Evolutionary conservation across 2,888 invertebrate species (phyloP).

Genomic region (Agrochola lota): DNA sequence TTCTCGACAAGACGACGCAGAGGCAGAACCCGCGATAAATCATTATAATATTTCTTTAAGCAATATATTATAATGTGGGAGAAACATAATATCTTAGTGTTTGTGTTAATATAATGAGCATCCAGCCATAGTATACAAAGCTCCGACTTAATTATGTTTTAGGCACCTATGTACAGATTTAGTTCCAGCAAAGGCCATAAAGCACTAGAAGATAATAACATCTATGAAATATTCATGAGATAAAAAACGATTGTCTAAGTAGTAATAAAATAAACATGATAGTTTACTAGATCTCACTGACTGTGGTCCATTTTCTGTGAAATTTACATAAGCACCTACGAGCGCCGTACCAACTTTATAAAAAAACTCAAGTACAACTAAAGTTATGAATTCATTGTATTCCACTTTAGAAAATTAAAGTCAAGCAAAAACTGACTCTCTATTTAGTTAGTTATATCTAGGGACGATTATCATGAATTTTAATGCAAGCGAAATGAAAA

Average conservation of each 20-base stretch:
- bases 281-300: background rate
- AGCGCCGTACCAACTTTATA: background rate
- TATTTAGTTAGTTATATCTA: background rate
- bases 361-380: background rate
- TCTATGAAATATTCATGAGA: constrained; percentile 15
- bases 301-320: background rate
- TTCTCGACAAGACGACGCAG: constrained; percentile 25
- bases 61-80: background rate
- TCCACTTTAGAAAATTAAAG: background rate
- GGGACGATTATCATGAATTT: background rate
- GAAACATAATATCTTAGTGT: constrained; percentile 24
- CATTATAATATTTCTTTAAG: constrained; percentile 30
- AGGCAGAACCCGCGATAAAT: constrained; percentile 35
- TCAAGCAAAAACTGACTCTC: background rate
- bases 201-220: constrained; percentile 19
- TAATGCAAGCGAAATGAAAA: background rate
- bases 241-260: constrained; percentile 19
- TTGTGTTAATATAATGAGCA: constrained; percentile 32
- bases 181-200: constrained; percentile 18
- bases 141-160: constrained; percentile 11
- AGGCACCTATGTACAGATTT: background rate
- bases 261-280: constrained; percentile 14
- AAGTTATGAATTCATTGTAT: background rate
- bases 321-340: constrained; percentile 18
- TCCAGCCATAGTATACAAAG: constrained; percentile 24